Evolutionary conservation across 2,888 invertebrate species (phyloP), one percentile per base, ranked within the genome.

Genomic region (Carabus problematicus): DNA sequence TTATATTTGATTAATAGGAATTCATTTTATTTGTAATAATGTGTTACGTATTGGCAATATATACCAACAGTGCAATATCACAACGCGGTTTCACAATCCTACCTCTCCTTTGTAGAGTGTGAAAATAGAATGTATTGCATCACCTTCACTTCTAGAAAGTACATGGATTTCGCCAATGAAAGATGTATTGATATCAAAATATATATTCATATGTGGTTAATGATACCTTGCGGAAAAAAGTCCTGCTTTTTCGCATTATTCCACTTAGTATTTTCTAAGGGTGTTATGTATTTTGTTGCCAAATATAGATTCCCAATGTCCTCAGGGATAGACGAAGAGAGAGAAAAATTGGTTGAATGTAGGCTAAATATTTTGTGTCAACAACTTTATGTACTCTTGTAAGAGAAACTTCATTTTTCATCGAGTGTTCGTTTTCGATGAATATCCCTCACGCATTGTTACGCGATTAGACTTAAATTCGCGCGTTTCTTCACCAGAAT

Each of bases 11-110:
- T 63, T 63, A 63, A 52, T 49, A 62, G 41, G 40, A 63, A 18
- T n/a, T 45, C 12, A 45, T 45, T 14, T 63, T 63, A 45, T 63
- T 63, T 63, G 18, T 54, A 16, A 42, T 63, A 14, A 52, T 41
- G 52, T 63, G 54, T 63, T 63, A 63, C 63, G 63, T 63, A 54
- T 63, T 62, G 18, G 14, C 54, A 43, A 29, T 29, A 3, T 29
- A 29, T 29, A 29, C 29, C 29, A 39, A 41, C 49, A 47, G 8
- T 45, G 64, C 56, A 64, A 64, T 64, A 64, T 55, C 45, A 45
- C 64, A 43, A 43, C 45, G 45, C 43, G 55, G 56, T 64, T 64
- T 64, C 64, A 64, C 64, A 64, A 64, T 56, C 43, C 56, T 61
- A 55, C 56, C 56, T 45, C 45, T 60, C 45, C 9, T 43, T 18